These are phyloP conservation scores for Hylyphantes graminicola DNA, from an alignment of 1,140 invertebrate genomes.

Conservation along the genomic window DNA sequence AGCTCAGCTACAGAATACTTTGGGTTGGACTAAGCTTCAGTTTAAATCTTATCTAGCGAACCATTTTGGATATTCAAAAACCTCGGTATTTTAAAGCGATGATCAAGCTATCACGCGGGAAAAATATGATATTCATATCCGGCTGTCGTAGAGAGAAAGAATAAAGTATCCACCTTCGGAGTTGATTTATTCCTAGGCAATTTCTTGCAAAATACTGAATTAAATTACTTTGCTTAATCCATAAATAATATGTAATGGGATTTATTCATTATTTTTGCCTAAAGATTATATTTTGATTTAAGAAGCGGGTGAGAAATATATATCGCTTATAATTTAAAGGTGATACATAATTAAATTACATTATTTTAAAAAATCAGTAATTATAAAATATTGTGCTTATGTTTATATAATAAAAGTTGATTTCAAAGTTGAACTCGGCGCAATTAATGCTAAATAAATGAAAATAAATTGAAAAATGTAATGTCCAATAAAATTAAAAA, in stretches of 20 bases:
- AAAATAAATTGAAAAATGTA: too few relatives aligned
- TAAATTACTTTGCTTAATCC: conserved; percentile 44
- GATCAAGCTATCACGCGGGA: conserved; percentile 35
- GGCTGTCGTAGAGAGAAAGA: conserved; percentile 24
- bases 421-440: too few relatives aligned
- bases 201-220: conserved; percentile 24
- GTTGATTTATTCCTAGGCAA: conserved; percentile 29
- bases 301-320: too few relatives aligned
- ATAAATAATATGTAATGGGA: conserved; percentile 22
- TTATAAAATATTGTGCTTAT: too few relatives aligned
- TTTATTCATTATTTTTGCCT: too few relatives aligned
- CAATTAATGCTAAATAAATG: too few relatives aligned
- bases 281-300: too few relatives aligned
- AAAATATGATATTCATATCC: conserved; percentile 56
- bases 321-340: too few relatives aligned
- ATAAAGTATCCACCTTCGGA: conserved; percentile 21
- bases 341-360: too few relatives aligned
- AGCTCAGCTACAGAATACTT: conserved; percentile 7
- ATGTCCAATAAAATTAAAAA: too few relatives aligned
- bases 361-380: too few relatives aligned
- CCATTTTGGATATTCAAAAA: conserved; percentile 53
- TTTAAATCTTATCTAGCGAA: conserved; percentile 49
- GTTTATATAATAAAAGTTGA: too few relatives aligned
- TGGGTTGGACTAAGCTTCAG: conserved; percentile 42
- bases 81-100: conserved; percentile 43